Base-by-base conservation (phyloP, 2,888 invertebrate species). In the Dynastes grantii region DNA sequence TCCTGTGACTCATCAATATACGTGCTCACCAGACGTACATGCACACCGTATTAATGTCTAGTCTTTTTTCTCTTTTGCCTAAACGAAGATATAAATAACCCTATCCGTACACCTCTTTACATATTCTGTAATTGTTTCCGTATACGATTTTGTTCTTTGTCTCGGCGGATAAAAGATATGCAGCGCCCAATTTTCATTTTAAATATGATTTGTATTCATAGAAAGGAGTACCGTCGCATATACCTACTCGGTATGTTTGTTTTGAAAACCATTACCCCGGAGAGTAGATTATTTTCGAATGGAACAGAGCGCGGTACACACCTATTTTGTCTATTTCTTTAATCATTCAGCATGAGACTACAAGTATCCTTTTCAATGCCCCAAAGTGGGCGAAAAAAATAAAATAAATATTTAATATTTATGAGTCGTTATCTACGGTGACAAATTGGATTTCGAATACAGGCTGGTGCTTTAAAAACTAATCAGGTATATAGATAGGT, bases 141-240 rank as follows among this genome's bases (percentile, higher is more conserved):
- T 49, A 61, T 45, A 75, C 55, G 40, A 49, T 29, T 49, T 29
- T n/a, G 51, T 68, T 51, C 51, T 11, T 68, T 29, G 27, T 29
- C 27, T 63, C 27, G 22, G 16, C 27, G 68, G 68, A 29, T 29
- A 75, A 75, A 49, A 61, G 16, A 45, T 61, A 75, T 61, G 45
- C 29, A 61, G 13, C 40, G 49, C 37, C 29, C 27, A 45, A 29
- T 45, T 45, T 29, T 75, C 73, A 75, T 75, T 75, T 75, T 75
- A 55, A 75, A 75, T 75, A 55, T 75, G 13, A 75, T 75, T 75
- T 75, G 73, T 75, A 75, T 75, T 75, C 73, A 75, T 61, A 61
- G 73, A 61, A 75, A 75, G 22, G 61, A 61, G 27, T n/a, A 58
- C 55, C 61, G 11, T 11, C 51, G 51, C 29, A 51, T 63, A 63